Conservation (phyloP, 1,140 invertebrate genomes). For the Zaprionus capensis region DNA sequence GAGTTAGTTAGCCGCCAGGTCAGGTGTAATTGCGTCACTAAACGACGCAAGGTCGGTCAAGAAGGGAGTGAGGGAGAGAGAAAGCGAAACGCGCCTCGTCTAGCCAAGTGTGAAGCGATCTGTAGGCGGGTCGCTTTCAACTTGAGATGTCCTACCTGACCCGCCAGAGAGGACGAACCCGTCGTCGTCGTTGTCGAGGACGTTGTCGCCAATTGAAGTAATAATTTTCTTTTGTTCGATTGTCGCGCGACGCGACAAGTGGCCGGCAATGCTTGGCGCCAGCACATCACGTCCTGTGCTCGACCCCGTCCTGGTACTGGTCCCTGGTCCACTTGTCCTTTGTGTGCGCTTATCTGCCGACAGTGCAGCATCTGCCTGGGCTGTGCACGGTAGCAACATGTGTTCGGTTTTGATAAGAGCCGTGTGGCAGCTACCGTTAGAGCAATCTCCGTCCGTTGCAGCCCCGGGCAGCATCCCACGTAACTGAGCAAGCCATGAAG, state of each 20-base stretch:
- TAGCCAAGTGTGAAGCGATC: conserved; percentile 56
- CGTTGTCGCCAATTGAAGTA: conserved; percentile 77
- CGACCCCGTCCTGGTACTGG: conserved; percentile 15
- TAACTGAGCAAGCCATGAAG: not conserved
- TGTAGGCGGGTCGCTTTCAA: conserved; percentile 49
- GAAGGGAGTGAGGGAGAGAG: conserved; percentile 1
- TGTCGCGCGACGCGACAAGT: conserved; percentile 72
- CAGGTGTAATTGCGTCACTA: conserved; percentile 77
- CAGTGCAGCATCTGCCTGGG: conserved; percentile 44
- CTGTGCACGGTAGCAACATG: conserved; percentile 68
- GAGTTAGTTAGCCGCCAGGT: conserved; percentile 24
- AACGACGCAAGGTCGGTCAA: conserved; percentile 36
- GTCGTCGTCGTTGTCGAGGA: not conserved
- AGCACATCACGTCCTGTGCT: conserved; percentile 22
- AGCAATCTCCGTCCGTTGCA: not conserved
- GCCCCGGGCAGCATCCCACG: not conserved
- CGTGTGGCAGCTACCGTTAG: conserved; percentile 39
- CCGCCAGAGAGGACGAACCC: not conserved
- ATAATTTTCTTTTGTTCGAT: conserved; percentile 73
- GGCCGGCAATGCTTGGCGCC: conserved; percentile 59
- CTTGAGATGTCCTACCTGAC: conserved; percentile 37
- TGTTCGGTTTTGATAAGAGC: conserved; percentile 69
- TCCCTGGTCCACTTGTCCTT: conserved; percentile 19
- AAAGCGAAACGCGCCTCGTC: not conserved
- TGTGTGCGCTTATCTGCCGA: conserved; percentile 64